Base-by-base conservation (phyloP, 2,797 vertebrate species). In the Xenops minutus region DNA sequence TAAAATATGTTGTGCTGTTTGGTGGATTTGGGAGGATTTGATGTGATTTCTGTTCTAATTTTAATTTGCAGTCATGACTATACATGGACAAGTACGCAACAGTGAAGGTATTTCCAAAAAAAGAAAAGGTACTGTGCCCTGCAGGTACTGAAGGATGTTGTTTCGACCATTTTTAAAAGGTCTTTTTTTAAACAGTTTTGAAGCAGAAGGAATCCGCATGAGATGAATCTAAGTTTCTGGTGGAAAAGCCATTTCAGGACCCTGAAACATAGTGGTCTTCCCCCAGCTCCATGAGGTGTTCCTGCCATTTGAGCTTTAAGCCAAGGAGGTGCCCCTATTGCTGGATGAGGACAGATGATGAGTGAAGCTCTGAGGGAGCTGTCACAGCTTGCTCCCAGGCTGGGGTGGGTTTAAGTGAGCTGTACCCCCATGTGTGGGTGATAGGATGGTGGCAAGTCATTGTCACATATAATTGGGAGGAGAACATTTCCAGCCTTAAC, bases 291-390 rank as follows among this genome's bases (percentile, higher is more conserved):
- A 34, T 29, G 46, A 17, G 6, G 8, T 1, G 1, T 37, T 79
- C 34, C 48, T 72, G 26, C 10, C 32, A 18, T 54, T 80, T 23
- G 37, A 37, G 19, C 29, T 82, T 69, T 58, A 64, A 51, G 15
- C 12, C n/a, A 74, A 69, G 12, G 22, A 48, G 19, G 7, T 11
- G 36, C 2, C 36, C 12, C 10, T 54, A 39, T 5, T 74, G 14
- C 27, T 19, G 10, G 24, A 18, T 58, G 71, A 58, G 17, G 27
- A 59, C 17, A 55, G 56, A 44, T 1, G 2, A 36, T 19, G 9
- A 24, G 52, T 0, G 0, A 22, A 56, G n/a, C 3, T 54, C 19
- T 0, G 0, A 63, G 44, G 62, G 12, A 54, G 12, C 7, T 15
- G 6, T 34, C 2, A 0, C 34, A 63, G 11, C 34, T 34, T 64